Percentiles rank a stretch among this genome's conserved stretches.
Evolutionary conservation across 2,113 vertebrate species (phyloP).

Genomic region (Osmerus mordax): DNA sequence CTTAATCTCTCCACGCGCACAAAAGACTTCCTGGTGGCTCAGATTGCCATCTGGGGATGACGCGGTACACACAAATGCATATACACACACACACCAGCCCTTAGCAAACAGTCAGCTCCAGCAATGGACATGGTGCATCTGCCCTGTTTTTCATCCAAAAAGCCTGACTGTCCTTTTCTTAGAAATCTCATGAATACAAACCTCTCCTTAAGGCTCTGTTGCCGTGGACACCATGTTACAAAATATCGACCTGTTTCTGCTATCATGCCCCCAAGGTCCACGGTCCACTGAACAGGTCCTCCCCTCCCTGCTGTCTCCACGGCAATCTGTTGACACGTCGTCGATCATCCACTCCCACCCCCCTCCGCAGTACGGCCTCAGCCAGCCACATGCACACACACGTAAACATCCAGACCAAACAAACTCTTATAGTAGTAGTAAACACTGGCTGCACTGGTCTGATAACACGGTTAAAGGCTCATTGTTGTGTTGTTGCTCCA

Average conservation of each 20-base stretch:
- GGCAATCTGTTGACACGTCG: constrained; percentile 27
- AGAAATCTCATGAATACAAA: constrained; percentile 11
- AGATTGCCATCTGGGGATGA: constrained; percentile 64
- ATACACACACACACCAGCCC: constrained; percentile 9
- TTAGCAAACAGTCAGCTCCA: constrained; percentile 6
- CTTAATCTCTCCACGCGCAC: constrained; percentile 38
- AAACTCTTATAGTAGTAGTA: neutral
- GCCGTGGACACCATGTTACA: constrained; percentile 30
- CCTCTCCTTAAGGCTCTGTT: constrained; percentile 21
- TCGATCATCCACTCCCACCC: constrained; percentile 47
- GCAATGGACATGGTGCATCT: constrained; percentile 6
- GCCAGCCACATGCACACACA: neutral
- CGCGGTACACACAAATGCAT: constrained; percentile 29
- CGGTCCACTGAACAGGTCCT: constrained; percentile 50
- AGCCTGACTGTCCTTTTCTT: neutral
- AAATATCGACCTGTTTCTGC: constrained; percentile 37
- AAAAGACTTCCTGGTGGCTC: constrained; percentile 35
- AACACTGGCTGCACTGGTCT: constrained; percentile 17
- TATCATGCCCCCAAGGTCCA: constrained; percentile 3
- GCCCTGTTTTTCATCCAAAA: neutral
- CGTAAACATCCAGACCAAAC: neutral
- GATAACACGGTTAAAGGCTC: neutral
- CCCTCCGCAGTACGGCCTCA: constrained; percentile 5
- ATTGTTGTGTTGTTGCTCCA: no score
- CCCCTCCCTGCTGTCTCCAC: constrained; percentile 13